phyloP scores from a whole-genome alignment of 2,888 invertebrate genomes.

The Eulithis prunata region DNA sequence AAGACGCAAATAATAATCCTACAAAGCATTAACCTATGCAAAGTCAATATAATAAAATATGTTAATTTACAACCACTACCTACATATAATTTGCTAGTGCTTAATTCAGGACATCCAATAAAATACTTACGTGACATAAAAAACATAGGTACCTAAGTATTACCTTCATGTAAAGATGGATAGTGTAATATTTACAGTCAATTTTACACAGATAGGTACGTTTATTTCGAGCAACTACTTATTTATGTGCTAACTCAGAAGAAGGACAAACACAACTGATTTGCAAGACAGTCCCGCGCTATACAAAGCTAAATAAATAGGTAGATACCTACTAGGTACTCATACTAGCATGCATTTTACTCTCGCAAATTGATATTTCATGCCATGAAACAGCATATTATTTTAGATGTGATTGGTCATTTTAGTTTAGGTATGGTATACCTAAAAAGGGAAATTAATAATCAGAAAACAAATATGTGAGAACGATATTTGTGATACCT shows the following conservation, averaged over 20 bases:
- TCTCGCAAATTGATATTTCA: slow-evolving; percentile 16
- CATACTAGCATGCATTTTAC: background rate
- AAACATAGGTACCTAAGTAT: background rate
- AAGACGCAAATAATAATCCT: too few relatives aligned
- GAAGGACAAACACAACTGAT: slow-evolving; percentile 19
- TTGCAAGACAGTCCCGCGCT: background rate
- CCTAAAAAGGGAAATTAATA: background rate
- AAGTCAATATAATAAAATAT: too few relatives aligned
- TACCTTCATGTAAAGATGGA: background rate
- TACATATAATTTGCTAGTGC: too few relatives aligned
- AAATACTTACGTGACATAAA: background rate
- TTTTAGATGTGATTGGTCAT: background rate
- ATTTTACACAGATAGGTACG: background rate
- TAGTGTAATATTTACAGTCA: background rate
- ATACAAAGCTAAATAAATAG: background rate
- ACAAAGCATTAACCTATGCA: too few relatives aligned
- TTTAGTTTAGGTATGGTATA: background rate
- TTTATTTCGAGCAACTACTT: background rate
- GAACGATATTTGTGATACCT: too few relatives aligned
- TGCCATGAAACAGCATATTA: slow-evolving; percentile 5
- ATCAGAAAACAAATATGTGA: too few relatives aligned
- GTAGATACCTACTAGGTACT: too few relatives aligned
- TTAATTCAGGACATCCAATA: background rate
- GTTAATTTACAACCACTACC: too few relatives aligned
- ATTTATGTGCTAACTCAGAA: slow-evolving; percentile 17